Base-by-base conservation (phyloP, 2,113 vertebrate species). In the Cryptotis parvus region DNA sequence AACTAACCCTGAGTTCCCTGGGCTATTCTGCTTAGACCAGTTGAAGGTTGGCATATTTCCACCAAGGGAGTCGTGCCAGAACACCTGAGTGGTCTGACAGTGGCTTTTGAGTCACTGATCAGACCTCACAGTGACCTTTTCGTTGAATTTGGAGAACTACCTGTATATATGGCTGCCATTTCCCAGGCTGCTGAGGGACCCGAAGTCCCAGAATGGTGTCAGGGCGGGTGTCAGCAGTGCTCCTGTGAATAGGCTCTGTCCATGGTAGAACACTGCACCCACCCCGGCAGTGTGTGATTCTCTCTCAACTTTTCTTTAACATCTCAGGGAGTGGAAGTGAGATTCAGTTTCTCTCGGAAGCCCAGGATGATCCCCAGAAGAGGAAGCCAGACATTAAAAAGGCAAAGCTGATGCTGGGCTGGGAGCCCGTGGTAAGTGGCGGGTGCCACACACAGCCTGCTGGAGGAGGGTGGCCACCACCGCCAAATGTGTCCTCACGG, bases 331-430 rank as follows among this genome's bases (percentile, higher is more conserved):
- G 99, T 86, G 98, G 97, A 45, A 99, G 99, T 97, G 98, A 99
- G 97, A 99, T 99, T 97, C 98, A 99, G 97, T 99, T 99, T 98
- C 99, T 99, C 61, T 99, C 99, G 1, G 99, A 99, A 98, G 99
- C 99, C 31, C 99, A 99, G 92, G 99, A 99, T 88, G 99, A 99
- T 95, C 99, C 99, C 29, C 99, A 99, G 97, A 99, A 99, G 96
- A 98, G 99, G 95, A 98, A 99, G 95, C 99, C 99, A 6, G 99
- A 99, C 95, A 99, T 99, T 96, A 98, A 96, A 77, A 99, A 99
- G 97, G 99, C 99, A 35, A 99, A 99, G 93, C 97, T 98, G 97
- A 87, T 99, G 97, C 98, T 99, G 45, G 99, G 99, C 65, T 99
- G 99, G 99, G 99, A 99, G 83, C 99, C 99, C 0, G 99, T 99